Percentiles rank a stretch among this genome's conserved stretches.
These are phyloP conservation scores for Acleris sparsana DNA, from an alignment of 2,888 invertebrate species.

Conservation along the genomic window DNA sequence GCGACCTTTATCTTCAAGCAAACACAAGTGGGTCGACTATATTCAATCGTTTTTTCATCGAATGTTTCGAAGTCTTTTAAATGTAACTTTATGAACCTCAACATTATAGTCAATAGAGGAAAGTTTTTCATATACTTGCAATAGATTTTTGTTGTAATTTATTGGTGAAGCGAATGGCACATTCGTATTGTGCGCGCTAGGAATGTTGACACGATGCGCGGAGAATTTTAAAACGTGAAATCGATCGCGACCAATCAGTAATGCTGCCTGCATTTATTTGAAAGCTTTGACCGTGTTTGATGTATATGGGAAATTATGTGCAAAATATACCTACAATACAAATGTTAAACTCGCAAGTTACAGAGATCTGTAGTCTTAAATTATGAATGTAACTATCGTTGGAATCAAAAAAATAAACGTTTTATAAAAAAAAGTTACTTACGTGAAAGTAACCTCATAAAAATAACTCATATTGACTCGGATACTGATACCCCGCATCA, in stretches of 20 bases:
- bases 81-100: constrained; percentile 16
- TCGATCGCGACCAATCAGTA: constrained; percentile 28
- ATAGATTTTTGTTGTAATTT: constrained; percentile 40
- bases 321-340: not conserved
- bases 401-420: no score
- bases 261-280: constrained; percentile 14
- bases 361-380: no score
- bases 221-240: constrained; percentile 44
- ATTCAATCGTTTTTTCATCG: constrained; percentile 7
- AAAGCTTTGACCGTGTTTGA: constrained; percentile 7
- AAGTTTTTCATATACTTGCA: constrained; percentile 4
- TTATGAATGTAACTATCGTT: no score
- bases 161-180: constrained; percentile 47
- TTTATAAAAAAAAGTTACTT: no score
- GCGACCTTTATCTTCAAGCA: constrained; percentile 11
- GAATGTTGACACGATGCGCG: constrained; percentile 45
- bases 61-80: constrained; percentile 15
- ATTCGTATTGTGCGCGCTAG: constrained; percentile 33
- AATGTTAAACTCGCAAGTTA: not conserved
- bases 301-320: constrained; percentile 14
- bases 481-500: no score
- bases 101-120: not conserved
- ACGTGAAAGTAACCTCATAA: no score
- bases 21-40: not conserved
- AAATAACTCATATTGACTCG: no score